Percentiles rank a stretch among this genome's conserved stretches.
Evolutionary conservation across 2,888 invertebrate species (phyloP).

Genomic region (Baccha elongata): DNA sequence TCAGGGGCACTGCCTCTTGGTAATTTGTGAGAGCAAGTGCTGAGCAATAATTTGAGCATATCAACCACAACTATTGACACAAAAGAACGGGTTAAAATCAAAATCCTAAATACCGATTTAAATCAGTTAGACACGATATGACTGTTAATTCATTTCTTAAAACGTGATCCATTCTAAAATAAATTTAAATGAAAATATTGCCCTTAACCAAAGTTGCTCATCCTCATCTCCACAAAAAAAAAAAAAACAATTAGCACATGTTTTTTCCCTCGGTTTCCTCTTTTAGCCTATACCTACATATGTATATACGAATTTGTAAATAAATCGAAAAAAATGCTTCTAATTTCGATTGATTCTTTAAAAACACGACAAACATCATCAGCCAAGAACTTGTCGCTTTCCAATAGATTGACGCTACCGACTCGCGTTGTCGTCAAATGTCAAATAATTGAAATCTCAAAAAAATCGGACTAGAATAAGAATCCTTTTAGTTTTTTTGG

Average conservation of each 20-base stretch:
- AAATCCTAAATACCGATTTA: too few species aligned
- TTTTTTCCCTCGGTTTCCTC: slow-evolving; percentile 7
- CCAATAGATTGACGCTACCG: slow-evolving; percentile 54
- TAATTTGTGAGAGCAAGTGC: too few species aligned
- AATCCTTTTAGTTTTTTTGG: slow-evolving; percentile 55
- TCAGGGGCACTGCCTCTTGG: too few species aligned
- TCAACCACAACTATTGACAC: too few species aligned
- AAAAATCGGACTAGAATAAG: slow-evolving; percentile 37
- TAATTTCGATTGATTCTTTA: slow-evolving; percentile 42
- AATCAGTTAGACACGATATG: too few species aligned
- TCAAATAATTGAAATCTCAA: slow-evolving; percentile 61
- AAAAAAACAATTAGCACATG: slow-evolving; percentile 57
- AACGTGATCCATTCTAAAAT: neutral
- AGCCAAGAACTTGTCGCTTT: slow-evolving; percentile 35
- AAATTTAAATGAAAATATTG: neutral
- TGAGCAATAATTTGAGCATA: too few species aligned
- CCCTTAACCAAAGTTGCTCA: slow-evolving; percentile 48
- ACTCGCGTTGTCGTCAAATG: slow-evolving; percentile 44
- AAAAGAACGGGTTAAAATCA: too few species aligned
- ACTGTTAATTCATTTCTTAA: neutral
- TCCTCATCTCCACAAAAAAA: slow-evolving; percentile 22
- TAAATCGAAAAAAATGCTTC: slow-evolving; percentile 27
- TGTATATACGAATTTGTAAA: too few species aligned
- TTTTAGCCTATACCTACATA: neutral
- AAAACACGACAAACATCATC: slow-evolving; percentile 22